These are phyloP conservation scores for Tachuris rubrigastra DNA, from an alignment of 2,113 vertebrate genomes.

Conservation along the genomic window DNA sequence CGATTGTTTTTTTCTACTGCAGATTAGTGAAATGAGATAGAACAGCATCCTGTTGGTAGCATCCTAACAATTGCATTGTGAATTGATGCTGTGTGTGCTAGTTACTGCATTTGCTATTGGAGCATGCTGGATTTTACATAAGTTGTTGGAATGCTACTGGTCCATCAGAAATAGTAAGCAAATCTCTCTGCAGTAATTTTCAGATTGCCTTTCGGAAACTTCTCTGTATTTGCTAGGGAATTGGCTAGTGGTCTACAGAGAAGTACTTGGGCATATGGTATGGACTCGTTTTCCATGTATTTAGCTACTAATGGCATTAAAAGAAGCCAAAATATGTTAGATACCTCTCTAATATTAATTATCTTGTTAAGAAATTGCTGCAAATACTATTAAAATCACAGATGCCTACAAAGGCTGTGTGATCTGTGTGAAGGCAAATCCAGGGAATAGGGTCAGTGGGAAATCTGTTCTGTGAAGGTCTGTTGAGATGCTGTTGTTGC, in stretches of 20 bases:
- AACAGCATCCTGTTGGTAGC: background rate
- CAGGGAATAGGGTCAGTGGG: background rate
- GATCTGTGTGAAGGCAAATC: background rate
- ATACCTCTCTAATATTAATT: background rate
- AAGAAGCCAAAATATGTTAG: conserved; percentile 10
- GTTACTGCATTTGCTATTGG: background rate
- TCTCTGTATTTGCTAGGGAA: background rate
- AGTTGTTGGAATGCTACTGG: background rate
- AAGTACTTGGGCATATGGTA: background rate
- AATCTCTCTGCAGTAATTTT: conserved; percentile 33
- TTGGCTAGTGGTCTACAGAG: background rate
- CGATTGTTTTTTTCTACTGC: background rate
- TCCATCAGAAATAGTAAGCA: background rate
- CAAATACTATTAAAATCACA: background rate
- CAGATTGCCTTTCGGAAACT: background rate
- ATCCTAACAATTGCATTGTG: background rate
- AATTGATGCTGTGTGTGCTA: background rate
- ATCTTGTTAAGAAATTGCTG: background rate
- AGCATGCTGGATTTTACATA: background rate
- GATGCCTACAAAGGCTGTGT: background rate
- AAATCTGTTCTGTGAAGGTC: background rate
- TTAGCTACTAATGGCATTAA: background rate
- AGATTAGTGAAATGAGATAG: background rate
- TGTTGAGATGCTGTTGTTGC: background rate
- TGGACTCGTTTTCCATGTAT: background rate